A percentile compares a stretch with the other conserved stretches of the same genome.
Conservation (phyloP, 1,140 invertebrate genomes). For the Maconellicoccus hirsutus region DNA sequence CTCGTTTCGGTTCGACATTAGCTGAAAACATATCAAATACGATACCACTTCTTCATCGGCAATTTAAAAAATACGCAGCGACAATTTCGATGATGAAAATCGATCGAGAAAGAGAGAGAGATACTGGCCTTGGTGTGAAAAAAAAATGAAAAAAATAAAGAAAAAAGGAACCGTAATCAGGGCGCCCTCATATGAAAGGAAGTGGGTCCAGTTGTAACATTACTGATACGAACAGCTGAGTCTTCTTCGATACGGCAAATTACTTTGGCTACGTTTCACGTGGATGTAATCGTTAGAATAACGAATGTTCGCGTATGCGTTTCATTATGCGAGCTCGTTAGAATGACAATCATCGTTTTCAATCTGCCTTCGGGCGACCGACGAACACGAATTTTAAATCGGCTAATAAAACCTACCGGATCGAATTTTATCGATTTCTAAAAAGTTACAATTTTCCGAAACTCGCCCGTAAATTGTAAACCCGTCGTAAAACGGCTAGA, state of each 20-base stretch:
- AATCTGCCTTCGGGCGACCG: neutral
- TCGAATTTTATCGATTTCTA: too few species aligned
- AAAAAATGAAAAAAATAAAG: too few species aligned
- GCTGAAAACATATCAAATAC: too few species aligned
- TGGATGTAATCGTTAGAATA: neutral
- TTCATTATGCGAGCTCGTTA: neutral
- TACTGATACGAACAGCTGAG: neutral
- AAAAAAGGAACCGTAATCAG: constrained; percentile 2
- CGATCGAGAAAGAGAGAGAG: neutral
- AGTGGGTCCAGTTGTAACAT: neutral
- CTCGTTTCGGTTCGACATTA: too few species aligned
- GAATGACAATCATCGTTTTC: neutral
- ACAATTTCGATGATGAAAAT: too few species aligned
- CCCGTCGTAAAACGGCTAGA: too few species aligned
- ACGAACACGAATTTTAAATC: too few species aligned
- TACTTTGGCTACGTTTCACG: neutral
- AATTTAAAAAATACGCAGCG: too few species aligned
- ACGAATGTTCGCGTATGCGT: neutral
- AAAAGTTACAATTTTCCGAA: too few species aligned
- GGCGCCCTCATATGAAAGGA: neutral
- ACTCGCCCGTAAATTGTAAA: too few species aligned
- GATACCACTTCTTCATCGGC: too few species aligned
- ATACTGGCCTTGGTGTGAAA: neutral
- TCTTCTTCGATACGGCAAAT: neutral
- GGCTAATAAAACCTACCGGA: too few species aligned